These are phyloP conservation scores for Luscinia megarhynchos DNA, from an alignment of 2,797 vertebrate species.

Conservation along the genomic window DNA sequence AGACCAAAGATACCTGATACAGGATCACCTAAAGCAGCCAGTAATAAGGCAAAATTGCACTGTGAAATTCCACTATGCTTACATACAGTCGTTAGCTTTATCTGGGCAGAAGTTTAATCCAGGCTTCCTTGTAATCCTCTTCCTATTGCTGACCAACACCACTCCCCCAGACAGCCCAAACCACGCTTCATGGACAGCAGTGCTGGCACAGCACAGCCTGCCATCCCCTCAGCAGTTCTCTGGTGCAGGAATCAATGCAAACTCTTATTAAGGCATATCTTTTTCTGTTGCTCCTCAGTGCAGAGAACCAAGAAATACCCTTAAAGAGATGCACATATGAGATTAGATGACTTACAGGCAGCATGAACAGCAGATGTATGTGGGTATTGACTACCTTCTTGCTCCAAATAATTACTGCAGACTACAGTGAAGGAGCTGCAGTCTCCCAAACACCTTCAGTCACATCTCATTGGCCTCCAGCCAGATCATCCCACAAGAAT, in stretches of 20 bases:
- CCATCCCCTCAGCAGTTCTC: background rate
- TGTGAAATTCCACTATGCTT: background rate
- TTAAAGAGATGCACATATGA: background rate
- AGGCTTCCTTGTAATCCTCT: background rate
- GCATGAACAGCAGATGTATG: background rate
- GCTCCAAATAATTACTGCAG: background rate
- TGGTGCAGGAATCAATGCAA: background rate
- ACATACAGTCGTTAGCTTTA: rapidly evolving
- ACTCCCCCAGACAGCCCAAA: background rate
- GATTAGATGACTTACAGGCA: background rate
- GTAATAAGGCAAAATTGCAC: background rate
- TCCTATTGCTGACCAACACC: background rate
- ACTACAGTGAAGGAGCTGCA: background rate
- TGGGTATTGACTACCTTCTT: background rate
- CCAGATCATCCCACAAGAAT: background rate
- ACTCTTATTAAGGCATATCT: background rate
- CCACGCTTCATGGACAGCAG: background rate
- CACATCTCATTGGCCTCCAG: constrained; percentile 34
- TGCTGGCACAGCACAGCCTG: background rate
- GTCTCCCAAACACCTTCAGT: constrained; percentile 1
- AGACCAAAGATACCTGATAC: background rate
- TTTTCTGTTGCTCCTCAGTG: background rate
- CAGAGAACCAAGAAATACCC: background rate
- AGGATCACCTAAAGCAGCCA: background rate
- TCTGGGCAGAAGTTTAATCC: background rate